Base-by-base conservation (phyloP, 30 jellyfish, hydroid and myxozoan species). In the Aurelia aurita complex sp. Pacific region DNA sequence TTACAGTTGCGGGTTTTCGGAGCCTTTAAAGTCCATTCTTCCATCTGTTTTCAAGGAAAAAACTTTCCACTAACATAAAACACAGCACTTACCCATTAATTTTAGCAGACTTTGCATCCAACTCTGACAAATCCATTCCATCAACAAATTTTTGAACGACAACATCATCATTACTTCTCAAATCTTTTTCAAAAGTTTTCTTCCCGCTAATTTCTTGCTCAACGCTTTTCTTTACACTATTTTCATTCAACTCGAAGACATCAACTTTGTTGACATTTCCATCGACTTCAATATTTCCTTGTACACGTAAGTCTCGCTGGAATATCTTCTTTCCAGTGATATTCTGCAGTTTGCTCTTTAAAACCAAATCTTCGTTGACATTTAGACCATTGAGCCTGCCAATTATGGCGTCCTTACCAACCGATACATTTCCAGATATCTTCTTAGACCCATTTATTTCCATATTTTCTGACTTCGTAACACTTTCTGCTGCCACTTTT, bases 81-180 rank as follows among this genome's bases (percentile, higher is more conserved):
- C 59, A 32, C 1, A 3, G 9, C 3, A 64, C 86, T 59, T 46
- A 83, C 92, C 81, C 67, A 0, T 42, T 52, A 17, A 60, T 77
- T 68, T 77, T 76, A 17, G 80, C 76, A 10, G 82, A 38, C 19
- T 68, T 42, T 51, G 65, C 42, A 59, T 71, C 79, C 73, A 90
- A 81, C 54, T 76, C 43, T n/a, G 95, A 81, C 50, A 92, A 38
- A 69, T 86, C 80, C 0, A 92, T 92, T 17, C 95, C 97, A 52
- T 87, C 83, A 17, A 92, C 64, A 9, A 23, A 51, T 3, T 95
- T 91, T 14, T 29, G 35, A 3, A 82, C n/a, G 75, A 18, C 19
- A 50, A 69, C 83, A 54, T 92, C 77, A 40, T 14, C 23, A 18
- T 73, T 80, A 72, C 76, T 88, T 32, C 74, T 64, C 5, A 84